Evolutionary conservation across 2,888 invertebrate species (phyloP), one percentile per base, ranked within the genome.

Genomic region (Horisme vitalbata): DNA sequence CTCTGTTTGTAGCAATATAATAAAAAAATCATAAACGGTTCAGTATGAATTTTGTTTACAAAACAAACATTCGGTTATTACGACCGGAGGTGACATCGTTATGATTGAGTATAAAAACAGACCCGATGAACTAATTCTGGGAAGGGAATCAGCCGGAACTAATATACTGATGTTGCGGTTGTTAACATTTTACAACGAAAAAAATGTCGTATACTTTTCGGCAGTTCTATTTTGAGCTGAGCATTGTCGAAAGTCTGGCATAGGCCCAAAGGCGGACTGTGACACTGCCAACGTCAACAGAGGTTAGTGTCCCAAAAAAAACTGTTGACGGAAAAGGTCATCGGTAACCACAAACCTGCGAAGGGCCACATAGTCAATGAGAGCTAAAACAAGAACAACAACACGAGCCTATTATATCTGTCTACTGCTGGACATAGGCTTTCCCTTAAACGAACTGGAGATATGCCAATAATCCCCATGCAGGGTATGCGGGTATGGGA

Each of bases 241-340:
- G 79, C 79, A 89, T 87, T 88, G 87, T 87, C 70, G 81, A 78
- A 73, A 75, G 63, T 79, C 75, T 89, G 88, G 88, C 88, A 84
- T 45, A 45, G 53, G 62, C 81, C 88, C 87, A 89, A 75, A 58
- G 50, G 36, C 59, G 63, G 58, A 63, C 69, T 75, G 81, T 79
- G 84, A 83, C 83, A 84, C 79, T 79, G 87, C 86, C 87, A 87
- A 85, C 82, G 79, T 75, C 75, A 82, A 82, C 76, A 83, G 74
- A 85, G 86, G 86, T 84, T 80, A 83, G 65, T 76, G 81, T 72
- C 81, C 83, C 72, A 83, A 83, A 86, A n/a, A 71, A 80, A 81
- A 72, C 65, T 63, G 66, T 39, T 63, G 36, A 49, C 65, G 63
- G 63, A 75, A 75, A 72, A 75, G 66, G 58, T 69, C 71, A 65